Base-by-base conservation (phyloP, 2,888 invertebrate species). In the Caradrina kadenii region DNA sequence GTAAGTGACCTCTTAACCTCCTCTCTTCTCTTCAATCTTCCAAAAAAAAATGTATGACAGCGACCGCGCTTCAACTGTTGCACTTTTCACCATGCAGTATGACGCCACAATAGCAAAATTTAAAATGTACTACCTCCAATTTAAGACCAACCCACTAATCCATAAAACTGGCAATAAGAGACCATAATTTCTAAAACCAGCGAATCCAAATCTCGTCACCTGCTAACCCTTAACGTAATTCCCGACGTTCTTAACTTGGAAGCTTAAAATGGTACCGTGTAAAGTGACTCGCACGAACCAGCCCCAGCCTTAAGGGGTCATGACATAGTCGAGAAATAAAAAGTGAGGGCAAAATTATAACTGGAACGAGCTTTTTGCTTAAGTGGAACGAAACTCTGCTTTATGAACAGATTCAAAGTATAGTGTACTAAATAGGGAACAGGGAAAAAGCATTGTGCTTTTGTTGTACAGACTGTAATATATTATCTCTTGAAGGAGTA, bases 311-410 rank as follows among this genome's bases (percentile, higher is more conserved):
- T 73, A 79, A 83, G 69, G 52, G 84, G 86, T 83, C 84, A 81
- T 71, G 80, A 76, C 79, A 74, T 65, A 74, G 79, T 58, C 68
- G 71, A 58, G 73, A 76, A 77, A 79, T 81, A 84, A 81, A 86
- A 86, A 84, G 77, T 81, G 68, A 82, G 74, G 56, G 76, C 63
- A 70, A 85, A 86, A 85, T 86, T 85, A 85, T 86, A 81, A 85
- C 77, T 79, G 73, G 72, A 70, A 66, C 77, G 50, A 67, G 76
- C 85, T 86, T 78, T 82, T 79, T 79, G 66, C 80, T 77, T 79
- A 83, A 85, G 83, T 83, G 79, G 79, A 77, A 83, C 60, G 80
- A 83, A 80, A 78, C 72, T 80, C 73, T 73, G 79, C 78, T 83
- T 85, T 79, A 82, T 79, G 70, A 73, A 53, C 62, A 70, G 76